Conservation (phyloP, 2,113 vertebrate genomes). For the Tragelaphus buxtoni region DNA sequence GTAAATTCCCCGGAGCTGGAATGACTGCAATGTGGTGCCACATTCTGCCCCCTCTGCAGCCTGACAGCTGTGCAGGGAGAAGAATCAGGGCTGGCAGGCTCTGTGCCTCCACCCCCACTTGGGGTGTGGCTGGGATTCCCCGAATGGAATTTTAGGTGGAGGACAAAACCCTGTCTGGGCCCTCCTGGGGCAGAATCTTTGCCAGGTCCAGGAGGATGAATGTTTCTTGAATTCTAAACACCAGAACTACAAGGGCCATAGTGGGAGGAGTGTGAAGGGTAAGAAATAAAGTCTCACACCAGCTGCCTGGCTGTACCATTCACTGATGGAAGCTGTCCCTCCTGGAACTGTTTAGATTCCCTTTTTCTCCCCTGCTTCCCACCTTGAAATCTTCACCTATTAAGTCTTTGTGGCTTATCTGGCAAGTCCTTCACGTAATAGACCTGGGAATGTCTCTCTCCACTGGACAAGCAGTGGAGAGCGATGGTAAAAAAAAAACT, state of each 20-base stretch:
- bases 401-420: neutral
- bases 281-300: neutral
- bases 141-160: constrained; percentile 46
- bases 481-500: neutral
- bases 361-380: neutral
- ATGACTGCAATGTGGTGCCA: constrained; percentile 79
- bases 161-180: constrained; percentile 8
- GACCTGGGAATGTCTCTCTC: neutral
- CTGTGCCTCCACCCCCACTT: neutral
- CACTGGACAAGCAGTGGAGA: neutral
- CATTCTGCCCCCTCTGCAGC: constrained; percentile 51
- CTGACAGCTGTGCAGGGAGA: constrained; percentile 76
- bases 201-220: neutral
- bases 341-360: neutral
- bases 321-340: neutral
- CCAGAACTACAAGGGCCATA: neutral
- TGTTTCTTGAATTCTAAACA: neutral
- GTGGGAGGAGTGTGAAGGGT: neutral
- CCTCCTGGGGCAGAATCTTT: neutral
- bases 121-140: constrained; percentile 66
- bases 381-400: neutral
- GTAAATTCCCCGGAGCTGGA: constrained; percentile 70
- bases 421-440: neutral
- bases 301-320: neutral
- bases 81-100: neutral